Conservation (phyloP, 1,140 invertebrate species). For the Colletes gigas region DNA sequence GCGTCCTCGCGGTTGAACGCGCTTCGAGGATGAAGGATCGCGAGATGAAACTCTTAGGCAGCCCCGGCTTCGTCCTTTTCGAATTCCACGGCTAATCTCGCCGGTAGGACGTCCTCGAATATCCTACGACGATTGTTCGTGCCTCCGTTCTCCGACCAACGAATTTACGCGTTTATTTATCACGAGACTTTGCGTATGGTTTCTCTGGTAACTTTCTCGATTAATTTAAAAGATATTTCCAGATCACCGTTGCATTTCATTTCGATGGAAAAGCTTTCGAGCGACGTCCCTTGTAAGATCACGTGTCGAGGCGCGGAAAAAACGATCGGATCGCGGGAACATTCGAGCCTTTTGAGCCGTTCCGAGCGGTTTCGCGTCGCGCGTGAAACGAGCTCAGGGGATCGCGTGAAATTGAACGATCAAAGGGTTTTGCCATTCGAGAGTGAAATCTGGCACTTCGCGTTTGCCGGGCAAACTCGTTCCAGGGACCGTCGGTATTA, state of each 20-base stretch:
- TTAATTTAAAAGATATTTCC: too few species aligned
- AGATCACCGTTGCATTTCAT: too few species aligned
- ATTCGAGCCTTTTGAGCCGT: too few species aligned
- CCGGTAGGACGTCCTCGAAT: slow-evolving; percentile 47
- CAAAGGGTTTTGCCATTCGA: not conserved
- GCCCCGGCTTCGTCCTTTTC: slow-evolving; percentile 64
- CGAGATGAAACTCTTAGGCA: slow-evolving; percentile 69
- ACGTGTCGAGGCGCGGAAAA: too few species aligned
- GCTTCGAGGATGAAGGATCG: slow-evolving; percentile 59
- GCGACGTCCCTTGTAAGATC: too few species aligned
- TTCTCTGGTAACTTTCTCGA: too few species aligned
- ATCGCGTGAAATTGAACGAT: not conserved
- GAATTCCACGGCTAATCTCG: slow-evolving; percentile 65
- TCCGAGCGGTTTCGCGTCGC: too few species aligned
- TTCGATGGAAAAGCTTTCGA: too few species aligned
- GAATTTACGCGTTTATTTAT: not conserved
- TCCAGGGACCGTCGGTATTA: not conserved
- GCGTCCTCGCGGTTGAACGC: slow-evolving; percentile 55
- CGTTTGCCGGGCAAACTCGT: not conserved
- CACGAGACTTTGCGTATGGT: too few species aligned
- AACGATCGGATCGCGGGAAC: too few species aligned
- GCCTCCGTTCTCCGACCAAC: not conserved
- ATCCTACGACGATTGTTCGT: slow-evolving; percentile 10
- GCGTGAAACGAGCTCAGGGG: too few species aligned
- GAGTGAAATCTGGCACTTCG: not conserved